phyloP scores from a whole-genome alignment of 2,797 vertebrate species.

The Mastacembelus armatus region DNA sequence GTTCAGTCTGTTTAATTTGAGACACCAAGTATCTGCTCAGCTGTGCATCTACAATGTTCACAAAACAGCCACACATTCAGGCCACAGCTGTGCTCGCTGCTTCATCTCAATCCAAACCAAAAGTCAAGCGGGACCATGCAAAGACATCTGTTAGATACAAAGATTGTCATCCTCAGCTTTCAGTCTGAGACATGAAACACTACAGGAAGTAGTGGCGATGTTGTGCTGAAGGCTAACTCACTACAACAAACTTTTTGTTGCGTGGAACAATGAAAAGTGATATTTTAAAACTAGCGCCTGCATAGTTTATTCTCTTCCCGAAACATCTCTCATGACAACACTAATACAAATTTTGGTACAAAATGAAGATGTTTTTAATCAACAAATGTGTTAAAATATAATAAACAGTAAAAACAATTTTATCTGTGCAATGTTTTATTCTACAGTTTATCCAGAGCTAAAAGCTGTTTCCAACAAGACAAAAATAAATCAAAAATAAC shows the following conservation, averaged over 20 bases:
- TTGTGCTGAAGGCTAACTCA: constrained; percentile 27
- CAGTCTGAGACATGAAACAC: constrained; percentile 22
- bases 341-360: constrained; percentile 70
- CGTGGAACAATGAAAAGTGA: constrained; percentile 48
- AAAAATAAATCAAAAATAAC: constrained; percentile 55
- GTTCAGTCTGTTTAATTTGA: constrained; percentile 19
- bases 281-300: constrained; percentile 68
- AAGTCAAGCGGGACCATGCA: constrained; percentile 41
- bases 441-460: constrained; percentile 77
- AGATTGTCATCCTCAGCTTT: constrained; percentile 64
- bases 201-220: constrained; percentile 28
- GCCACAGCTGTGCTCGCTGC: constrained; percentile 4
- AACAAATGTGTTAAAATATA: constrained; percentile 73
- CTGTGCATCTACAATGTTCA: constrained; percentile 25
- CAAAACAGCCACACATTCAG: constrained; percentile 45
- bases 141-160: constrained; percentile 29
- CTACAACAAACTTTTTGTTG: constrained; percentile 22
- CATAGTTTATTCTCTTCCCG: constrained; percentile 80
- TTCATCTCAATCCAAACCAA: constrained; percentile 21
- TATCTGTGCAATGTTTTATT: constrained; percentile 79
- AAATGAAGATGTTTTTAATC: constrained; percentile 65
- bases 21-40: constrained; percentile 24
- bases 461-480: constrained; percentile 68
- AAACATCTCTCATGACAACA: constrained; percentile 70
- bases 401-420: constrained; percentile 75